Conservation (phyloP, 2,113 vertebrate species). For the Pygoscelis adeliae region DNA sequence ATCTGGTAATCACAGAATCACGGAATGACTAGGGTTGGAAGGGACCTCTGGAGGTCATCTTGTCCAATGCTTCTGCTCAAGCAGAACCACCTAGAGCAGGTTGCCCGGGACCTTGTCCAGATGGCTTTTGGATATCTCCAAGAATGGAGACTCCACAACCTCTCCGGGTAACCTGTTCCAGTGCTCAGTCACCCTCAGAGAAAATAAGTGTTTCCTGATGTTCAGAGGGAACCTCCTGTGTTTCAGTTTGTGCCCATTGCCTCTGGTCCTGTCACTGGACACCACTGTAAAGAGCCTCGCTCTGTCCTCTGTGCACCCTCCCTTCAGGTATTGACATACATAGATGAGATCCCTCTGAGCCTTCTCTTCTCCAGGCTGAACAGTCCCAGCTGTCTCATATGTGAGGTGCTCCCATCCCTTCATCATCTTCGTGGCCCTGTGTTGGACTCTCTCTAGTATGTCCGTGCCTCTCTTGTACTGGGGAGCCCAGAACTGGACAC, state of each 20-base stretch:
- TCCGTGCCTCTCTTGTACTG: not conserved
- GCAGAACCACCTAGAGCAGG: not conserved
- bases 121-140: not conserved
- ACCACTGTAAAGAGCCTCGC: not conserved
- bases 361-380: not conserved
- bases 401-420: not conserved
- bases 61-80: not conserved
- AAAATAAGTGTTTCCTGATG: not conserved
- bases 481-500: not conserved
- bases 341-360: not conserved
- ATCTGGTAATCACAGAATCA: not conserved
- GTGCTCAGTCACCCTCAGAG: not conserved
- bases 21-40: not conserved
- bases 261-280: not conserved
- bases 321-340: not conserved
- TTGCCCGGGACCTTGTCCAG: not conserved
- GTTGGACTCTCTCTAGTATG: not conserved
- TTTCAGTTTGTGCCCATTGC: not conserved
- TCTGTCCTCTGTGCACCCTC: not conserved
- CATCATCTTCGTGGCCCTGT: not conserved
- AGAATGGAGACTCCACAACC: not conserved
- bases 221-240: not conserved
- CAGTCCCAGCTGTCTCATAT: not conserved
- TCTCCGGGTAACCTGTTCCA: not conserved
- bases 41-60: not conserved